Conservation (phyloP, 2,113 vertebrate genomes). For the Elgaria multicarinata region DNA sequence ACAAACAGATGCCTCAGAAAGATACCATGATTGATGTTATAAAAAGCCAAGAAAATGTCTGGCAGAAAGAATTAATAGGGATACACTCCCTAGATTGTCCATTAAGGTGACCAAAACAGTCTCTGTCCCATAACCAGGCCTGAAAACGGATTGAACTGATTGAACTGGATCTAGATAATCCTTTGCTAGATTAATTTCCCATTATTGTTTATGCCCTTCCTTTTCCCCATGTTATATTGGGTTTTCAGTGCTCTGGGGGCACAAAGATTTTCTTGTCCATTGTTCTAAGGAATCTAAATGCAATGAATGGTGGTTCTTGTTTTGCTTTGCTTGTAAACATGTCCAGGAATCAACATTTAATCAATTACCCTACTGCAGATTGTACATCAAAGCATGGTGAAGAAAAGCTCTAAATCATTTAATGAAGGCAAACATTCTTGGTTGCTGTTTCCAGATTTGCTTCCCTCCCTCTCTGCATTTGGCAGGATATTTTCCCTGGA, state of each 20-base stretch:
- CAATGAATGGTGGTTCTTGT: not conserved
- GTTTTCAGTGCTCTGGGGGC: not conserved
- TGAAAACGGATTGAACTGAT: no score
- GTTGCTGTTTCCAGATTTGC: not conserved
- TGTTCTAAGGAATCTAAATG: not conserved
- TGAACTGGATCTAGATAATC: no score
- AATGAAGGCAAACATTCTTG: not conserved
- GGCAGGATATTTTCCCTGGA: conserved; percentile 23
- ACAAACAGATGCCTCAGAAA: no score
- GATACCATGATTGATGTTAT: no score
- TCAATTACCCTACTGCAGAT: not conserved
- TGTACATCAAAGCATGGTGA: conserved; percentile 5
- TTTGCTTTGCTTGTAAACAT: not conserved
- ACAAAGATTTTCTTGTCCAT: not conserved
- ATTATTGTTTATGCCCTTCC: not conserved
- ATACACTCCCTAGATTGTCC: no score
- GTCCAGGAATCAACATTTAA: not conserved
- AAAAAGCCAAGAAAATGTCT: no score
- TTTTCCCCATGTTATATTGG: not conserved
- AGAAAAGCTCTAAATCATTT: conserved; percentile 23
- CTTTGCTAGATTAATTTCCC: not conserved
- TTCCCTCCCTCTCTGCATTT: not conserved
- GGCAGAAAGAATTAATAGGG: no score
- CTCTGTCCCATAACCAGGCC: no score
- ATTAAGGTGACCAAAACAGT: no score